Percentiles rank a stretch among this genome's conserved stretches.
Evolutionary conservation across 2,797 vertebrate species (phyloP).

Genomic region (Galago senegalensis): DNA sequence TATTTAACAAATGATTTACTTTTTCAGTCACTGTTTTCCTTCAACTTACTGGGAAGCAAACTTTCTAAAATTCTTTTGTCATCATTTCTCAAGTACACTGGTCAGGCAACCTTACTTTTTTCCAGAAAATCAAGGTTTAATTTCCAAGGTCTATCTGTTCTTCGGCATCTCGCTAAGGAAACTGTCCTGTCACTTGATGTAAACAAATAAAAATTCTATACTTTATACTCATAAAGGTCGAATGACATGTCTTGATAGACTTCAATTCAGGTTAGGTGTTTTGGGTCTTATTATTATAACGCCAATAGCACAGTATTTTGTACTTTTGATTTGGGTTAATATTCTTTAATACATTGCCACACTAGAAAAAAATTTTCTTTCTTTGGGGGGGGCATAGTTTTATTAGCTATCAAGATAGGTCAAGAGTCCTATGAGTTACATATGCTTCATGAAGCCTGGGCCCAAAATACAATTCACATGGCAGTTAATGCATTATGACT

Average conservation of each 20-base stretch:
- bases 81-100: slow-evolving; percentile 4
- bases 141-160: slow-evolving; percentile 22
- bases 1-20: background rate
- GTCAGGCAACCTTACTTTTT: background rate
- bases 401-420: too few relatives aligned
- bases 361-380: too few relatives aligned
- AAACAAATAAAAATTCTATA: slow-evolving; percentile 38
- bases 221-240: slow-evolving; percentile 23
- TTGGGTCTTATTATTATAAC: background rate
- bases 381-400: too few relatives aligned
- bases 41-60: background rate
- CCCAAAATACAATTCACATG: too few relatives aligned
- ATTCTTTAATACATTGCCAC: background rate
- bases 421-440: too few relatives aligned
- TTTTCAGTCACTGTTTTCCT: background rate
- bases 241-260: background rate
- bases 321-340: background rate
- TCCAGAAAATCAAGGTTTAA: slow-evolving; percentile 43
- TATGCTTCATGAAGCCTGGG: too few relatives aligned
- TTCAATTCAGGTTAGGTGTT: slow-evolving; percentile 4
- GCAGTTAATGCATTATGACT: too few relatives aligned
- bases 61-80: slow-evolving; percentile 15
- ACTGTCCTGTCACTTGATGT: background rate
- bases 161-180: slow-evolving; percentile 40
- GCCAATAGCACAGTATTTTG: background rate